These are phyloP conservation scores for Sthenelais limicola DNA, from an alignment of 2,888 invertebrate genomes.

Conservation along the genomic window DNA sequence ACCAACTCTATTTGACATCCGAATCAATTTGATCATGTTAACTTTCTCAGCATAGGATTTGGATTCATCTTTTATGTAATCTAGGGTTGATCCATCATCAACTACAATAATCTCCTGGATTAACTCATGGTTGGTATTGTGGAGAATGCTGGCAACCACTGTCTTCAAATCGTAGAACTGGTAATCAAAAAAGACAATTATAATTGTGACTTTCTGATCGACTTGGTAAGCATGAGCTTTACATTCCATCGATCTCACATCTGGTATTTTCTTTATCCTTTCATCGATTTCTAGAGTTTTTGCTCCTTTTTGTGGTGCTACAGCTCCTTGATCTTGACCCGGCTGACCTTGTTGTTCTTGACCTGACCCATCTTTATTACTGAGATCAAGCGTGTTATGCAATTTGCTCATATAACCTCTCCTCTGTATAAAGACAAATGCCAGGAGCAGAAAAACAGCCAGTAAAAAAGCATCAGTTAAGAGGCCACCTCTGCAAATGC, in stretches of 20 bases:
- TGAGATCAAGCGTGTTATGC: background rate
- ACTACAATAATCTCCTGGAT: constrained; percentile 52
- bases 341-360: background rate
- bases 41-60: constrained; percentile 42
- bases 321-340: background rate
- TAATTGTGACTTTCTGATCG: constrained; percentile 44
- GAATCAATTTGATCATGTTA: constrained; percentile 42
- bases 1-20: constrained; percentile 34
- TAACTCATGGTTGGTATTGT: constrained; percentile 32
- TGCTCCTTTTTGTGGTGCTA: no score
- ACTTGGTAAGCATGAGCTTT: background rate
- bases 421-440: constrained; percentile 38
- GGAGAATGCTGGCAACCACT: constrained; percentile 49
- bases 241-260: constrained; percentile 39
- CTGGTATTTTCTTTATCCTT: constrained; percentile 44
- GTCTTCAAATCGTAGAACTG: constrained; percentile 54
- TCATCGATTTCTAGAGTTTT: constrained; percentile 31
- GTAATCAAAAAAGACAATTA: constrained; percentile 53
- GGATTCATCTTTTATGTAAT: constrained; percentile 49
- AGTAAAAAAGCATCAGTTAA: constrained; percentile 44
- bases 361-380: background rate
- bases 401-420: constrained; percentile 33
- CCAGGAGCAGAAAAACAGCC: constrained; percentile 40
- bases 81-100: constrained; percentile 53
- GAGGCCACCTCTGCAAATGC: constrained; percentile 31